Base-by-base conservation (phyloP, 2,113 vertebrate species). In the Colinus virginianus region DNA sequence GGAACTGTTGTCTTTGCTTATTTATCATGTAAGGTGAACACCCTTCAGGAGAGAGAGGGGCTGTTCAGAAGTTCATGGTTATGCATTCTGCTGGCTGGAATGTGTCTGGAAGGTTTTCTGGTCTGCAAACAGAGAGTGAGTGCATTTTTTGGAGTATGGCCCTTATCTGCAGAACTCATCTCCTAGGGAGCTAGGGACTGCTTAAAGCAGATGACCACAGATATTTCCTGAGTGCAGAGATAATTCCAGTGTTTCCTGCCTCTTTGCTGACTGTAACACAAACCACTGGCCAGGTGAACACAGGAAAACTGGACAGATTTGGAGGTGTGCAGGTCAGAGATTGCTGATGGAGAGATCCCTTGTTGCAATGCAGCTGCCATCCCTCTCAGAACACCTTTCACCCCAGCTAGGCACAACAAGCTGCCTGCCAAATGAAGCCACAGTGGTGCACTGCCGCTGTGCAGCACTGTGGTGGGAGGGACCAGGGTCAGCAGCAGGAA, bases 11-110 rank as follows among this genome's bases (percentile, higher is more conserved):
- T 43, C 61, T 76, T n/a, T 88, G 61, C 53, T 90, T 93, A 38
- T 93, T 95, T 93, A 85, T 90, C 63, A 40, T 38, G 32, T 61
- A 64, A 87, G 20, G 56, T 94, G 38, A 75, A 78, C 84, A 62
- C 74, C 59, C 88, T 94, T 68, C 88, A 82, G 68, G 66, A 56
- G 63, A 87, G 80, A 62, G 42, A 79, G 64, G 75, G 58, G 66
- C 42, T 90, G 34, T 84, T 62, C 91, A 85, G 95, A 94, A 95
- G 82, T 46, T 26, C 38, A 75, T 18, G 9, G 0, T 13, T 61
- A 45, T 96, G 56, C 78, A 48, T 82, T 94, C 77, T 94, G 42
- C 59, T 94, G 46, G 12, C 13, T 43, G 42, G 85, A 49, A 74
- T 38, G 28, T 80, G 46, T 90, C 78, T 90, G 51, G 67, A 84